Evolutionary conservation across 2,888 invertebrate species (phyloP).

Genomic region (Eristalis intricaria): DNA sequence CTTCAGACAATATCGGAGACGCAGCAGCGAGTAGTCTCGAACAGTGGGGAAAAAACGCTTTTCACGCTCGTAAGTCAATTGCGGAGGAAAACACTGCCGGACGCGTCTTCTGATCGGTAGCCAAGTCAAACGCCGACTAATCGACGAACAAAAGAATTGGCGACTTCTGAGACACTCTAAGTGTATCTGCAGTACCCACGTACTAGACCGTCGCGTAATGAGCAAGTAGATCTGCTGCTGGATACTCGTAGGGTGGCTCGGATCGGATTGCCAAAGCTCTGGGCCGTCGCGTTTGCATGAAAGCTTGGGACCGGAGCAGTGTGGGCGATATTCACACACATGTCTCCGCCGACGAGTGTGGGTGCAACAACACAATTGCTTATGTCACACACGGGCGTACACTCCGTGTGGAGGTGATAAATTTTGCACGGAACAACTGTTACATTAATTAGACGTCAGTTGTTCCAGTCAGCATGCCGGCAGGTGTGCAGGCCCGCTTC

Average conservation of each 20-base stretch:
- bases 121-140: conserved; percentile 70
- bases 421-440: conserved; percentile 51
- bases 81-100: conserved; percentile 10
- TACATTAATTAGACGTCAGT: conserved; percentile 36
- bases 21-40: conserved; percentile 2
- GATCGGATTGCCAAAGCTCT: conserved; percentile 14
- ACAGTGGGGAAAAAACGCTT: conserved; percentile 29
- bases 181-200: conserved; percentile 12
- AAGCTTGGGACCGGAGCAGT: conserved; percentile 22
- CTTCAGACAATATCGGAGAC: conserved; percentile 31
- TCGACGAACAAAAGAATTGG: conserved; percentile 67
- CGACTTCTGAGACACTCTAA: conserved; percentile 56
- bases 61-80: conserved; percentile 53
- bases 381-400: conserved; percentile 20
- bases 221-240: conserved; percentile 53
- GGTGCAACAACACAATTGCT: conserved; percentile 22
- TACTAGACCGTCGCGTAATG: conserved; percentile 55
- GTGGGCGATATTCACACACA: neutral
- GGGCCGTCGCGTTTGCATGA: neutral
- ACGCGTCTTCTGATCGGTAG: conserved; percentile 44
- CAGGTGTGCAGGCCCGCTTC: conserved; percentile 27
- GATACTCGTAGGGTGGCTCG: conserved; percentile 38
- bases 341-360: conserved; percentile 2
- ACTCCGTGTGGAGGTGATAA: conserved; percentile 28
- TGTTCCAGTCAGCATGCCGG: neutral